phyloP scores from a whole-genome alignment of 2,113 vertebrate species.

The Clarias batrachus region DNA sequence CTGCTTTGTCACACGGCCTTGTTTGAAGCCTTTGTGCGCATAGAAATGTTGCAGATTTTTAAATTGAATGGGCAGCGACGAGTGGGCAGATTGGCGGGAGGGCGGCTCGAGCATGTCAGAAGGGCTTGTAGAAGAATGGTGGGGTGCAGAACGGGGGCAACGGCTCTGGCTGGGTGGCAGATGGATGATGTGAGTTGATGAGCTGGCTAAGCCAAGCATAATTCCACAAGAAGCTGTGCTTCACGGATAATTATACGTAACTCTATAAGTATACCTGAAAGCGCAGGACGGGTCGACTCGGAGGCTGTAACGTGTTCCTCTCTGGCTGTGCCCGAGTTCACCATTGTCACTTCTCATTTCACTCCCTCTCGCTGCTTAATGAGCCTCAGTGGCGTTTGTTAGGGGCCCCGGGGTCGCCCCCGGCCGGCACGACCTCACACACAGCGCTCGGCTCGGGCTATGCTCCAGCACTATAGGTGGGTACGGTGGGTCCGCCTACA shows the following conservation, averaged over 20 bases:
- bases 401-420: conserved; percentile 43
- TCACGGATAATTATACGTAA: not conserved
- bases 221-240: conserved; percentile 24
- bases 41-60: conserved; percentile 48
- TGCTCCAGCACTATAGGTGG: conserved; percentile 35
- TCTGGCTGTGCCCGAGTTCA: conserved; percentile 28
- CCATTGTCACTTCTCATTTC: conserved; percentile 48
- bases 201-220: conserved; percentile 27
- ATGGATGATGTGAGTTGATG: conserved; percentile 46
- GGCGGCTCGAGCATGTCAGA: conserved; percentile 33
- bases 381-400: conserved; percentile 36
- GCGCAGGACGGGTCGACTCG: not conserved
- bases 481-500: conserved; percentile 35
- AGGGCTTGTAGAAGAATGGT: conserved; percentile 32
- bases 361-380: conserved; percentile 39
- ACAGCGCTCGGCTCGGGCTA: conserved; percentile 22
- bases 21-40: conserved; percentile 46
- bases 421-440: conserved; percentile 32
- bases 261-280: conserved; percentile 1
- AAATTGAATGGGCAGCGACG: conserved; percentile 42
- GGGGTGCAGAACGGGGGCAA: conserved; percentile 23
- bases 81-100: conserved; percentile 45
- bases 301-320: not conserved
- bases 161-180: conserved; percentile 45
- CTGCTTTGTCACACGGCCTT: conserved; percentile 27